Base-by-base conservation (phyloP, 2,113 vertebrate species). In the Alectura lathami region DNA sequence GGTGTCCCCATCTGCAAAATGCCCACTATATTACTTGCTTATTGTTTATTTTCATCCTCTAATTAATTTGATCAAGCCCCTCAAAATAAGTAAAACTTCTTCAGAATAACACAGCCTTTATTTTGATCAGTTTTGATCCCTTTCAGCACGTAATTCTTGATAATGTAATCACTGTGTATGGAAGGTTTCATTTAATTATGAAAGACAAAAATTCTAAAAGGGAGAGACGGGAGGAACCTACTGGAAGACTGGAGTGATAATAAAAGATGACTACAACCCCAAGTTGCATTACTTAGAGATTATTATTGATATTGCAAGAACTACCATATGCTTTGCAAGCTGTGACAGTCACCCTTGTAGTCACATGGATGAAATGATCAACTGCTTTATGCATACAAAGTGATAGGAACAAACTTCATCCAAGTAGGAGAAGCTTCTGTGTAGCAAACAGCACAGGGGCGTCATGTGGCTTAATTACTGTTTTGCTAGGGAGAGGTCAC, bases 311-410 rank as follows among this genome's bases (percentile, higher is more conserved):
- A 94, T 76, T 91, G 86, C 86, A 96, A 96, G 94, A 86, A 34
- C 78, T 94, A 91, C 93, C 94, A 96, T 96, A 96, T 96, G 96
- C 62, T 96, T 96, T 94, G 91, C 97, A 97, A 97, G 93, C 96
- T 97, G 89, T 96, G 95, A 96, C 82, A 95, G 83, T 95, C 76
- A 93, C 82, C 96, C 97, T 89, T 93, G 80, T 62, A 93, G 89
- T 93, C 87, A 91, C 83, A 88, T 88, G 95, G 96, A 95, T 94
- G 83, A 97, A 96, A 96, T 95, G 94, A 96, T 97, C 93, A 94
- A 91, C 82, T 91, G 83, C 64, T 90, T 96, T 89, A 83, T 86
- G 88, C 68, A 86, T 96, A 90, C 82, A 80, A 92, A 96, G 60
- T 88, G 91, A 93, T 95, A 80, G 64, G 91, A 94, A 88, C 66